Evolutionary conservation across 2,113 vertebrate genomes (phyloP).

Genomic region (Lagopus muta): DNA sequence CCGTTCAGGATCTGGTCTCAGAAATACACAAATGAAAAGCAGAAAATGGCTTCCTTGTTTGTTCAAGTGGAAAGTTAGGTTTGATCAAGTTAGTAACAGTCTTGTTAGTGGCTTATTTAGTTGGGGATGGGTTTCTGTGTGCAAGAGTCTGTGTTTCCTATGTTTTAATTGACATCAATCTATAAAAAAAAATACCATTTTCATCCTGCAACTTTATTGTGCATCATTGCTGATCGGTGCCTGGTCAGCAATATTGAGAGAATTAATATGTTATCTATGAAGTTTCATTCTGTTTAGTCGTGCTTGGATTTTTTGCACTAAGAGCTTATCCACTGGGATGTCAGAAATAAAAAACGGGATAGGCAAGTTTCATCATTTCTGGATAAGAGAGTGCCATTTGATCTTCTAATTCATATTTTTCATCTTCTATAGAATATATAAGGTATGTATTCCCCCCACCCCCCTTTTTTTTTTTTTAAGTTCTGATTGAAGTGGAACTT

Average conservation of each 20-base stretch:
- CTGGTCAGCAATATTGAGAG: neutral
- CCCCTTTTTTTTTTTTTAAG: neutral
- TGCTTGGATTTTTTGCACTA: neutral
- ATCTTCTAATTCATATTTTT: neutral
- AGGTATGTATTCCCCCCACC: neutral
- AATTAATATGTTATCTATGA: neutral
- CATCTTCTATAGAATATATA: neutral
- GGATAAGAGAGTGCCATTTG: neutral
- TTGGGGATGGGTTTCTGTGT: neutral
- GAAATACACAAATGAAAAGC: neutral
- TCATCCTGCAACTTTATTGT: neutral
- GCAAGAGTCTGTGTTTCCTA: neutral
- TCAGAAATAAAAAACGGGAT: neutral
- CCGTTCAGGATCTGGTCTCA: neutral
- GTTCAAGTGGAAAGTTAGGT: neutral
- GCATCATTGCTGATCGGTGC: neutral
- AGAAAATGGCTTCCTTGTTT: neutral
- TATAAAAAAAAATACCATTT: neutral
- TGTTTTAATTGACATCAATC: neutral
- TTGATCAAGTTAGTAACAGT: neutral
- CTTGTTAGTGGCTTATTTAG: neutral
- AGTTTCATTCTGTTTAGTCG: neutral
- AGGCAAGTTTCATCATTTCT: neutral
- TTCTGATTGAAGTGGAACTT: neutral
- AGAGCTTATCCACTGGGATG: neutral